Percentiles rank a stretch among this genome's conserved stretches.
Evolutionary conservation across 2,888 invertebrate species (phyloP).

Genomic region (Hipparchia semele): DNA sequence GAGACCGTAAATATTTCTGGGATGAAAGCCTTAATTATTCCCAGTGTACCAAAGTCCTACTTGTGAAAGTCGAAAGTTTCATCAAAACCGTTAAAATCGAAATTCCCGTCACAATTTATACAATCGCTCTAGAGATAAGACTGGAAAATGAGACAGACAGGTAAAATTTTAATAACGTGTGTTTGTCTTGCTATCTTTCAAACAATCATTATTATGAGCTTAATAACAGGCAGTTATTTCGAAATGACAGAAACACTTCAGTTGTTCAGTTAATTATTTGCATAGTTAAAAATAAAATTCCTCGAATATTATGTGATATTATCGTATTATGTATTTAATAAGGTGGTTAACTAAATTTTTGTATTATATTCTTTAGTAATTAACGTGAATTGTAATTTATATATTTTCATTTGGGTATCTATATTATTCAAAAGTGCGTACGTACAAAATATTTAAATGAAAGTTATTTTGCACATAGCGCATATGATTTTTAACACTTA

Average conservation of each 20-base stretch:
- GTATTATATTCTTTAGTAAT: not conserved
- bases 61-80: too few relatives aligned
- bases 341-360: not conserved
- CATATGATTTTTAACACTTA: not conserved
- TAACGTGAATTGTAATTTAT: not conserved
- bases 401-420: not conserved
- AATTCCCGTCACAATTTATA: too few relatives aligned
- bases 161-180: too few relatives aligned
- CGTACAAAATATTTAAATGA: not conserved
- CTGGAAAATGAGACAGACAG: too few relatives aligned
- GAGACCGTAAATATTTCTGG: too few relatives aligned
- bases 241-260: too few relatives aligned
- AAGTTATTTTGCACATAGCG: not conserved
- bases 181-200: too few relatives aligned
- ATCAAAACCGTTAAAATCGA: too few relatives aligned
- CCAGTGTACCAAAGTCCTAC: too few relatives aligned
- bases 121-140: too few relatives aligned
- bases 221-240: not conserved
- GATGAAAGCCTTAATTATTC: too few relatives aligned
- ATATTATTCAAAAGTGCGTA: not conserved
- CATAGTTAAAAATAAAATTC: not conserved
- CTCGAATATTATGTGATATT: constrained; percentile 29
- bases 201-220: not conserved
- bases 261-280: too few relatives aligned
- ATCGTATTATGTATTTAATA: constrained; percentile 10